These are phyloP conservation scores for Cerceris rybyensis DNA, from an alignment of 2,888 invertebrate species.

Conservation along the genomic window DNA sequence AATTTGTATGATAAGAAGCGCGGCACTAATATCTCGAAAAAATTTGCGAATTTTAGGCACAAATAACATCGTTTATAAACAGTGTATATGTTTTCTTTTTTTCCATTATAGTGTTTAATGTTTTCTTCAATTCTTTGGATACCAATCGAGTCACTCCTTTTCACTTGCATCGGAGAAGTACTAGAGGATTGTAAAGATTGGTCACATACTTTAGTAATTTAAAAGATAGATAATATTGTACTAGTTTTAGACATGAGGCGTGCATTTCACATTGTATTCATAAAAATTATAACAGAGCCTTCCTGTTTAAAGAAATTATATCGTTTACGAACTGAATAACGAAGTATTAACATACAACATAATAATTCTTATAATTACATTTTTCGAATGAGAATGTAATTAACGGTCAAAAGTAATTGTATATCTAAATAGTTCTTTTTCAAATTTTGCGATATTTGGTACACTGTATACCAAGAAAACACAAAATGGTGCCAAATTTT, in stretches of 20 bases:
- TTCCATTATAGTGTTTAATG: constrained; percentile 1
- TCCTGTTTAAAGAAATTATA: constrained; percentile 52
- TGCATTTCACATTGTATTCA: constrained; percentile 54
- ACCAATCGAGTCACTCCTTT: constrained; percentile 3
- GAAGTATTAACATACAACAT: constrained; percentile 48
- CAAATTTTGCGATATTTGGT: constrained; percentile 21
- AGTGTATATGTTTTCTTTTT: constrained; percentile 13
- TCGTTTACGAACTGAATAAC: constrained; percentile 35
- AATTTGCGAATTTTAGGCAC: not conserved
- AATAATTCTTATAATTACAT: constrained; percentile 34
- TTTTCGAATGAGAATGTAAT: constrained; percentile 27
- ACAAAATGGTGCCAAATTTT: constrained; percentile 68
- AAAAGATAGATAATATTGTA: constrained; percentile 32
- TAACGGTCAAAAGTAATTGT: constrained; percentile 51
- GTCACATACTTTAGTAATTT: constrained; percentile 25
- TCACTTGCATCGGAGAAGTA: constrained; percentile 19
- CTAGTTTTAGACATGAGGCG: constrained; percentile 39
- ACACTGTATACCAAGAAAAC: constrained; percentile 20
- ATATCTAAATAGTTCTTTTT: constrained; percentile 25
- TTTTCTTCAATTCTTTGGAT: constrained; percentile 7
- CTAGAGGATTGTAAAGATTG: constrained; percentile 28
- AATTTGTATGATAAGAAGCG: not conserved
- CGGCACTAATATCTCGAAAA: not conserved
- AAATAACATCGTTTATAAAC: constrained; percentile 5
- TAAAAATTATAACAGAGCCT: constrained; percentile 54